phyloP scores from a whole-genome alignment of 2,888 invertebrate species.

The Drosophila barbarae region DNA sequence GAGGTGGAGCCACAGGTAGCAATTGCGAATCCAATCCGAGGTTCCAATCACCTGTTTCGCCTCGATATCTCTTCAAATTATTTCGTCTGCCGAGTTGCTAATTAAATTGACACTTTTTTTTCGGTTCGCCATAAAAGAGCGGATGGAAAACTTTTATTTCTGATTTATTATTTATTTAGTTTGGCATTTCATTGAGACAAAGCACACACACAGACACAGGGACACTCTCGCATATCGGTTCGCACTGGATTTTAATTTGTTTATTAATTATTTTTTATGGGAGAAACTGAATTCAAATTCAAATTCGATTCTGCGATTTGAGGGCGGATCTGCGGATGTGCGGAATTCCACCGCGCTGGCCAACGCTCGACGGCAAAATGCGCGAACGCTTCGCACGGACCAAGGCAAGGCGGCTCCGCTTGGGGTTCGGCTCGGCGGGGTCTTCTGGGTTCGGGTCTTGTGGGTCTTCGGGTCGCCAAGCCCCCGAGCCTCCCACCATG shows the following conservation, averaged over 20 bases:
- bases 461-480: conserved; percentile 26
- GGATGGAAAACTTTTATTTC: conserved; percentile 59
- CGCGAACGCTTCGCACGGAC: conserved; percentile 64
- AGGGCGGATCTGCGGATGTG: conserved; percentile 35
- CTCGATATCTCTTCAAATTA: conserved; percentile 38
- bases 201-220: conserved; percentile 22
- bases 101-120: conserved; percentile 65
- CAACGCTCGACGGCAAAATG: conserved; percentile 72
- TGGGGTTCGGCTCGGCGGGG: conserved; percentile 25
- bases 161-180: conserved; percentile 37
- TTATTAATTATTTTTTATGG: conserved; percentile 38
- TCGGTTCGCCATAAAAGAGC: conserved; percentile 39
- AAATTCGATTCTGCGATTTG: conserved; percentile 11
- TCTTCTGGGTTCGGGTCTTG: conserved; percentile 18
- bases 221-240: conserved; percentile 2
- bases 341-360: conserved; percentile 70
- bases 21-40: conserved; percentile 5
- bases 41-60: conserved; percentile 52
- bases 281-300: conserved; percentile 18
- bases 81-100: conserved; percentile 46
- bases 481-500: conserved; percentile 27
- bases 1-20: conserved; percentile 29
- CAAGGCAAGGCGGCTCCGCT: conserved; percentile 16
- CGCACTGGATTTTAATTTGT: conserved; percentile 23
- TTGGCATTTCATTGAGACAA: conserved; percentile 58